A percentile compares a stretch with the other conserved stretches of the same genome.
Conservation (phyloP, 2,888 invertebrate genomes). For the Fragum fragum region DNA sequence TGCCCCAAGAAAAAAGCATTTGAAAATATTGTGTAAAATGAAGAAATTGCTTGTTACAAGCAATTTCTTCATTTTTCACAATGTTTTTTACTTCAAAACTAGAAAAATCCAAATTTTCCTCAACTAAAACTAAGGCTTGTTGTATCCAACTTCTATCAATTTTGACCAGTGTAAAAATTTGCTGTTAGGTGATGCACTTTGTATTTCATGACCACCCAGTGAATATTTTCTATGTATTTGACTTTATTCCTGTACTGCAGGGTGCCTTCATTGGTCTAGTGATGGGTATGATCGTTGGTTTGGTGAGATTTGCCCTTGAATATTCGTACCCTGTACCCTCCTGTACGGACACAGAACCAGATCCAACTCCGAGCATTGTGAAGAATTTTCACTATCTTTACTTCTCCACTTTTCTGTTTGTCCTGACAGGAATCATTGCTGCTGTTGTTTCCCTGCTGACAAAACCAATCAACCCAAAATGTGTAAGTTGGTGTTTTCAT, state of each 20-base stretch:
- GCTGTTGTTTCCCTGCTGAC: slow-evolving; percentile 87
- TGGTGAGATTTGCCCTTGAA: slow-evolving; percentile 87
- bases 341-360: slow-evolving; percentile 84
- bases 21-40: no score
- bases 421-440: slow-evolving; percentile 85
- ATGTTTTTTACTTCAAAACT: no score
- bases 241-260: slow-evolving; percentile 77
- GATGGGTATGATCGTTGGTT: slow-evolving; percentile 87
- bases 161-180: no score
- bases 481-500: slow-evolving; percentile 81
- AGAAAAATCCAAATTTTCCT: no score
- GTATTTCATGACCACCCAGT: no score
- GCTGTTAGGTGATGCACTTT: no score
- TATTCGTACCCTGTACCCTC: slow-evolving; percentile 87
- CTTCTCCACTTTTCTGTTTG: slow-evolving; percentile 88
- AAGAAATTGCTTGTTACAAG: no score
- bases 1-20: no score
- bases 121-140: no score
- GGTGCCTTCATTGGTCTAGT: slow-evolving; percentile 89
- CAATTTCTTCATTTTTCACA: no score
- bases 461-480: slow-evolving; percentile 86
- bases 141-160: no score
- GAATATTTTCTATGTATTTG: no score
- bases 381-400: slow-evolving; percentile 87
- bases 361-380: slow-evolving; percentile 79